These are phyloP conservation scores for Ladona fulva DNA, from an alignment of 1,140 invertebrate species.

Conservation along the genomic window DNA sequence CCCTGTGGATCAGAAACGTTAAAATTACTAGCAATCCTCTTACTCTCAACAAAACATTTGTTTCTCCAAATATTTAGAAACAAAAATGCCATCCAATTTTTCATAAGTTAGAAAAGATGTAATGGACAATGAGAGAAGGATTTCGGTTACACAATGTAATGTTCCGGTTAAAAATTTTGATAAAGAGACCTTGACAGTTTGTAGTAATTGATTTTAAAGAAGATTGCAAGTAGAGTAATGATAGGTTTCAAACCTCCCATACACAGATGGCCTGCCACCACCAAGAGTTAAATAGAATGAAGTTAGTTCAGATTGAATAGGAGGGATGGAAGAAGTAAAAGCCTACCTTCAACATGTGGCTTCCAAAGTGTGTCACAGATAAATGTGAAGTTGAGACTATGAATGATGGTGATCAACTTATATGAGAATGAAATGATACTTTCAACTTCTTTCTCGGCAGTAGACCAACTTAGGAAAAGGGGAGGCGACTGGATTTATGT, in stretches of 20 bases:
- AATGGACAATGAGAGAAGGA: no score
- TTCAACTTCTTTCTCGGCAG: not conserved
- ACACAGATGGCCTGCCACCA: not conserved
- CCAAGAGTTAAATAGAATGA: no score
- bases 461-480: not conserved
- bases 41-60: not conserved
- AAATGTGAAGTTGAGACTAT: not conserved
- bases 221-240: no score
- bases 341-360: not conserved
- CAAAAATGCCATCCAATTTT: no score
- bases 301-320: no score
- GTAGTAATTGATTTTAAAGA: no score
- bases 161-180: no score
- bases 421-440: not conserved
- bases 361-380: not conserved
- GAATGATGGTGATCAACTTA: not conserved
- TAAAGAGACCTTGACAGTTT: no score
- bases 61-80: not conserved
- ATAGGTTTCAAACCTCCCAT: not conserved
- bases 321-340: no score
- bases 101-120: no score
- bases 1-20: not conserved
- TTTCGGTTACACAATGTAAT: no score
- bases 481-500: not conserved
- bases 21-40: not conserved